These are phyloP conservation scores for Dissostichus mawsoni DNA, from an alignment of 2,113 vertebrate species.

Conservation along the genomic window DNA sequence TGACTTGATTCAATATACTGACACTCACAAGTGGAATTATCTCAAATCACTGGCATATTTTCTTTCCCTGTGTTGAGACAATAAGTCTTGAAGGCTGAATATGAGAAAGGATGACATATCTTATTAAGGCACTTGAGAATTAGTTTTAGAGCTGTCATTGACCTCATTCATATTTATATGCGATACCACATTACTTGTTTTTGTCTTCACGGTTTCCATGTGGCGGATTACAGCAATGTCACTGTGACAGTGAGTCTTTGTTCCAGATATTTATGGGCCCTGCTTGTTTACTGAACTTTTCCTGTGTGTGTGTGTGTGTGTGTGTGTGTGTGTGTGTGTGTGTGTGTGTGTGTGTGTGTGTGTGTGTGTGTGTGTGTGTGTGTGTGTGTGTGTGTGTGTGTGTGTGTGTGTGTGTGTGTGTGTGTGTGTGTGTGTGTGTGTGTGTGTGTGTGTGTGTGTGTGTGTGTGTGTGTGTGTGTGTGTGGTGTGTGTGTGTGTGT, in stretches of 20 bases:
- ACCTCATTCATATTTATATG: not conserved
- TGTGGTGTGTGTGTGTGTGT: too few species aligned
- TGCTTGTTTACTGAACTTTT: not conserved
- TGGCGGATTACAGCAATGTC: not conserved
- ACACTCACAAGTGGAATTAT: not conserved
- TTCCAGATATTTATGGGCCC: not conserved
- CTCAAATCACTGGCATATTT: not conserved
- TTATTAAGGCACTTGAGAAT: not conserved
- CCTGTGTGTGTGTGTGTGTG: slow-evolving; percentile 10
- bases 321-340: not conserved
- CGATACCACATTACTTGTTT: not conserved
- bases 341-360: too few species aligned
- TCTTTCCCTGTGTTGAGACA: not conserved
- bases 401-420: too few species aligned
- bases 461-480: too few species aligned
- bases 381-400: too few species aligned
- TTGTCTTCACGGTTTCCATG: not conserved
- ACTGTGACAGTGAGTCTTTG: not conserved
- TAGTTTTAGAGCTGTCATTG: not conserved
- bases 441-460: too few species aligned
- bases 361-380: too few species aligned
- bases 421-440: too few species aligned
- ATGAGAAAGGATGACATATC: not conserved
- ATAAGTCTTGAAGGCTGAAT: not conserved
- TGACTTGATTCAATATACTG: not conserved